phyloP scores from a whole-genome alignment of 2,797 vertebrate species.

The Lepidocolaptes lacrymiger region DNA sequence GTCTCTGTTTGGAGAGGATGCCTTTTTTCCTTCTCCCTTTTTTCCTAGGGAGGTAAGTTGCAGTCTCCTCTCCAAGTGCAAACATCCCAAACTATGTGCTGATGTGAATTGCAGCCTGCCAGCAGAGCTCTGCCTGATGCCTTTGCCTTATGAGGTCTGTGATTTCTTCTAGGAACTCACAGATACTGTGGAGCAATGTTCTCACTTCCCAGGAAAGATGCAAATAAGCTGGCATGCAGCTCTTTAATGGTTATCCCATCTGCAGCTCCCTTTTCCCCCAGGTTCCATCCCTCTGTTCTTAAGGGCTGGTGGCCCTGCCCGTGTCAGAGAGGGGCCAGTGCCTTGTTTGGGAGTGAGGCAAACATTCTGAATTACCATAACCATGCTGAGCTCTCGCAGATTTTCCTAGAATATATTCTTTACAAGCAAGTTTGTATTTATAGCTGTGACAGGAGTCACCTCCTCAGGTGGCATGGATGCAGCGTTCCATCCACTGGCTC shows the following conservation, averaged over 20 bases:
- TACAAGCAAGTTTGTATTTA: not conserved
- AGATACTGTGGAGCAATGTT: not conserved
- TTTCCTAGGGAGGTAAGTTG: not conserved
- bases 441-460: conserved; percentile 5
- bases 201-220: conserved; percentile 11
- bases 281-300: conserved; percentile 23
- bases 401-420: not conserved
- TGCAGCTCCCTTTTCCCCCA: conserved; percentile 37
- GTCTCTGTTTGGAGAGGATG: not conserved
- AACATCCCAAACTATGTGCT: not conserved
- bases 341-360: not conserved
- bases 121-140: not conserved
- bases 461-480: conserved; percentile 15
- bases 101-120: not conserved
- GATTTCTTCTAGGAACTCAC: conserved; percentile 47
- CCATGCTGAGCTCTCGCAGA: not conserved
- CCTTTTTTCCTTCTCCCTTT: not conserved
- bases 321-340: not conserved
- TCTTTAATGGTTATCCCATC: conserved; percentile 35
- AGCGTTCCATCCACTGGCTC: not conserved
- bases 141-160: not conserved
- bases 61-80: not conserved
- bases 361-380: not conserved
- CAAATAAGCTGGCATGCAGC: conserved; percentile 4
- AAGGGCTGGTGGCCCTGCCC: conserved; percentile 22